Evolutionary conservation across 2,797 vertebrate species (phyloP).

Genomic region (Siniperca obscura): DNA sequence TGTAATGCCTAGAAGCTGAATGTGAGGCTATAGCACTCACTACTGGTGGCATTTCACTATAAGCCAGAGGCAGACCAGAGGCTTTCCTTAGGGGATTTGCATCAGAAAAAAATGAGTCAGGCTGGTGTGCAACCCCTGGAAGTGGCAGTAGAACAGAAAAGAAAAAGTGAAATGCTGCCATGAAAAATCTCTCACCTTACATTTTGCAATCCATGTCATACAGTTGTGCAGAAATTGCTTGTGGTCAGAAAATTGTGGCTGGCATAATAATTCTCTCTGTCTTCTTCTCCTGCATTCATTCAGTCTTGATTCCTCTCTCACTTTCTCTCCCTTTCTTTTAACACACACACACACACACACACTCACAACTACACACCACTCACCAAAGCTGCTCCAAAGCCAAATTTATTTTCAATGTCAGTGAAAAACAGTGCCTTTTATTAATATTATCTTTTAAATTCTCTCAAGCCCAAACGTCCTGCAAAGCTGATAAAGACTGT

Average conservation of each 20-base stretch:
- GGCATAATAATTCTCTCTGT: constrained; percentile 48
- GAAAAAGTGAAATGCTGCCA: constrained; percentile 61
- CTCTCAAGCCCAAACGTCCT: constrained; percentile 22
- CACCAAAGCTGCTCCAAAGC: constrained; percentile 23
- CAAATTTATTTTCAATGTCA: constrained; percentile 51
- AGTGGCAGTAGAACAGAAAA: constrained; percentile 72
- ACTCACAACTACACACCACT: constrained; percentile 9
- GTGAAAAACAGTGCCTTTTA: constrained; percentile 3
- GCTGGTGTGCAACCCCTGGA: constrained; percentile 67
- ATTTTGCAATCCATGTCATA: constrained; percentile 62
- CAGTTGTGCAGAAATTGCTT: constrained; percentile 65
- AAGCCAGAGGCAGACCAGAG: constrained; percentile 78
- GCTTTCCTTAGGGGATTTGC: constrained; percentile 77
- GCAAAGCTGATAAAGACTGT: constrained; percentile 36
- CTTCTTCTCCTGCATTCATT: constrained; percentile 10
- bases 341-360: constrained; percentile 3
- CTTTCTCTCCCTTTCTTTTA: not conserved
- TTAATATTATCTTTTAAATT: constrained; percentile 34
- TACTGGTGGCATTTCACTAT: constrained; percentile 77
- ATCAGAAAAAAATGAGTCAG: constrained; percentile 65
- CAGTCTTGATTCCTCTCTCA: constrained; percentile 10
- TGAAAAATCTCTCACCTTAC: constrained; percentile 74
- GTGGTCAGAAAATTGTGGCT: constrained; percentile 60
- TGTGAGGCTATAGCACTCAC: constrained; percentile 74
- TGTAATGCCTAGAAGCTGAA: constrained; percentile 75